These are phyloP conservation scores for Meriones unguiculatus DNA, from an alignment of 2,113 vertebrate species.

Conservation along the genomic window DNA sequence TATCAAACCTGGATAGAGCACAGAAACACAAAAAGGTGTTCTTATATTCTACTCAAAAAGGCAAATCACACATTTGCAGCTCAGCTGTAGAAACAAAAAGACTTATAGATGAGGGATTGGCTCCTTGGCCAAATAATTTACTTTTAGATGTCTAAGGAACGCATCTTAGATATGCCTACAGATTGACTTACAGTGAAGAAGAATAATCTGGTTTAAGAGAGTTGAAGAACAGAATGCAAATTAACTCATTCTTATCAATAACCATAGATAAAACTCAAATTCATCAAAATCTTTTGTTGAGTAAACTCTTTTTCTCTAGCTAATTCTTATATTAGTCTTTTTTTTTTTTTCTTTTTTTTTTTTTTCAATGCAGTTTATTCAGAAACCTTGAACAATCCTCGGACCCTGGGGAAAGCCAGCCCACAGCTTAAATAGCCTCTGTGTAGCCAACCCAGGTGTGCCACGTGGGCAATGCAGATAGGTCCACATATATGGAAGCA, in stretches of 20 bases:
- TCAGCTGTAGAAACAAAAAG: background rate
- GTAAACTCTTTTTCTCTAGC: background rate
- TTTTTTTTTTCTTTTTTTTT: too few species aligned
- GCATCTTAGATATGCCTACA: background rate
- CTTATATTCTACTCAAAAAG: background rate
- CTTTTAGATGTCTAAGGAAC: conserved; percentile 32
- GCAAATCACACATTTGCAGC: background rate
- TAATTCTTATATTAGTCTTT: background rate
- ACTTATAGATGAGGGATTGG: background rate
- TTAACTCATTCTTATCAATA: background rate
- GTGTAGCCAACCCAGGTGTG: too few species aligned
- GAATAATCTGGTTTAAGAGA: background rate
- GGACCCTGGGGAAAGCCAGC: too few species aligned
- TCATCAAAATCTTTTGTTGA: background rate
- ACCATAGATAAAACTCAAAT: background rate
- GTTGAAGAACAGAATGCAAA: background rate
- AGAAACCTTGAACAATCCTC: too few species aligned
- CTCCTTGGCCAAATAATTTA: background rate
- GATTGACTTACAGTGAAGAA: background rate
- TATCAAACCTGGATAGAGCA: background rate
- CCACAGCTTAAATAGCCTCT: too few species aligned
- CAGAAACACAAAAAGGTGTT: background rate
- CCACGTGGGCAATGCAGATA: too few species aligned
- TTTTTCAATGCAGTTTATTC: too few species aligned
- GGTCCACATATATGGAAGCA: too few species aligned